phyloP scores from a whole-genome alignment of 2,113 vertebrate genomes.

The Pyxicephalus adspersus region DNA sequence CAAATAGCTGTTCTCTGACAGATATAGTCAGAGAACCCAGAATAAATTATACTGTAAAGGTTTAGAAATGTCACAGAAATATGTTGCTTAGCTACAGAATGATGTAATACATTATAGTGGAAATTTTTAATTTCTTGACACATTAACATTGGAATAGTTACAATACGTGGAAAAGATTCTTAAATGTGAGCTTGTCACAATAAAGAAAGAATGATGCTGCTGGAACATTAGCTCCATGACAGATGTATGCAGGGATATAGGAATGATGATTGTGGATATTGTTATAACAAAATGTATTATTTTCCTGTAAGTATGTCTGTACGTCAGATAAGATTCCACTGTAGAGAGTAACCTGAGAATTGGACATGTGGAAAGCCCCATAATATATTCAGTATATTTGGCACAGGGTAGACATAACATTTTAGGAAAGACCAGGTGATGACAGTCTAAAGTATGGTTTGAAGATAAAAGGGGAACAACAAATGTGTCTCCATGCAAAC shows the following conservation, averaged over 20 bases:
- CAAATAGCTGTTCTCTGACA: slow-evolving; percentile 33
- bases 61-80: neutral
- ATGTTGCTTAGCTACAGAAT: slow-evolving; percentile 22
- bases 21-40: slow-evolving; percentile 13
- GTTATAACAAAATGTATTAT: too few species aligned
- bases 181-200: too few species aligned
- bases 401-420: slow-evolving; percentile 8
- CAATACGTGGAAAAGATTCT: too few species aligned
- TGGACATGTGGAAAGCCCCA: neutral
- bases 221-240: too few species aligned
- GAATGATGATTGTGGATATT: too few species aligned
- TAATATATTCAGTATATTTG: neutral
- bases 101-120: slow-evolving; percentile 6
- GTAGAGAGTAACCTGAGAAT: neutral
- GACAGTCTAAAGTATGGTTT: slow-evolving; percentile 37
- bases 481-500: slow-evolving; percentile 53
- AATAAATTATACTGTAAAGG: slow-evolving; percentile 25
- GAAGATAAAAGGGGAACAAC: slow-evolving; percentile 48
- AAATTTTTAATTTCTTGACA: slow-evolving; percentile 9
- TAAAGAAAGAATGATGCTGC: too few species aligned
- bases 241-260: too few species aligned
- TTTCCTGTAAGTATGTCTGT: too few species aligned
- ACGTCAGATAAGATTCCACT: neutral
- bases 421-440: slow-evolving; percentile 38
- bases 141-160: neutral